Percentiles rank a stretch among this genome's conserved stretches.
These are phyloP conservation scores for Chesias legatella DNA, from an alignment of 2,888 invertebrate genomes.

Conservation along the genomic window DNA sequence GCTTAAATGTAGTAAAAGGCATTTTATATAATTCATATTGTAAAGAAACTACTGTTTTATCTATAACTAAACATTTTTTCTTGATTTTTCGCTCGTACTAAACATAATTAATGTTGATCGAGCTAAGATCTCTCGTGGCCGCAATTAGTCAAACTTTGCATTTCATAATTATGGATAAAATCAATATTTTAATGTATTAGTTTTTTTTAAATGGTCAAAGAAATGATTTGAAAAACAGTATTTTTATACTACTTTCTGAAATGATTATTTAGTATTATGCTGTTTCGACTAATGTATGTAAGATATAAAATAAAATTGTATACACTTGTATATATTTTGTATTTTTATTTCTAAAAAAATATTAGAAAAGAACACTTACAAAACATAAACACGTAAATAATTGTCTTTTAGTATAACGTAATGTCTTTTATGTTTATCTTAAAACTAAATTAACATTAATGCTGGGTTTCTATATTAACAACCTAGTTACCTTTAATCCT, in stretches of 20 bases:
- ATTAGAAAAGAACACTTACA: constrained; percentile 6
- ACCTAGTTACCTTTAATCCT: too few species aligned
- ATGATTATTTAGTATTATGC: constrained; percentile 61
- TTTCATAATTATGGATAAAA: too few species aligned
- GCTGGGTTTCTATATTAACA: too few species aligned
- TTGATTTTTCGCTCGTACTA: too few species aligned
- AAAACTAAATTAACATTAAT: neutral
- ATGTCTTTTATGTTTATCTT: constrained; percentile 21
- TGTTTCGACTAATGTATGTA: constrained; percentile 69
- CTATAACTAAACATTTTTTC: too few species aligned
- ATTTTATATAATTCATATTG: neutral
- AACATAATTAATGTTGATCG: too few species aligned
- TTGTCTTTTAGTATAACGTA: constrained; percentile 22
- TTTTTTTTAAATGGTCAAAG: constrained; percentile 34
- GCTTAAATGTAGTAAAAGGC: neutral
- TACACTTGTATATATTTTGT: constrained; percentile 58
- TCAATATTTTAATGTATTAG: neutral
- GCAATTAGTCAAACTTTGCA: too few species aligned
- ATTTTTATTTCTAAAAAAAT: constrained; percentile 29
- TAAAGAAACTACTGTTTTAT: too few species aligned
- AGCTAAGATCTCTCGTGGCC: too few species aligned
- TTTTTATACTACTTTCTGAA: constrained; percentile 76
- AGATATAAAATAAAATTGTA: constrained; percentile 70
- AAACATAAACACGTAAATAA: constrained; percentile 14
- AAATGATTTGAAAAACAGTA: constrained; percentile 57